Evolutionary conservation across 2,113 vertebrate genomes (phyloP), one percentile per base, ranked within the genome.

Genomic region (Condylura cristata): DNA sequence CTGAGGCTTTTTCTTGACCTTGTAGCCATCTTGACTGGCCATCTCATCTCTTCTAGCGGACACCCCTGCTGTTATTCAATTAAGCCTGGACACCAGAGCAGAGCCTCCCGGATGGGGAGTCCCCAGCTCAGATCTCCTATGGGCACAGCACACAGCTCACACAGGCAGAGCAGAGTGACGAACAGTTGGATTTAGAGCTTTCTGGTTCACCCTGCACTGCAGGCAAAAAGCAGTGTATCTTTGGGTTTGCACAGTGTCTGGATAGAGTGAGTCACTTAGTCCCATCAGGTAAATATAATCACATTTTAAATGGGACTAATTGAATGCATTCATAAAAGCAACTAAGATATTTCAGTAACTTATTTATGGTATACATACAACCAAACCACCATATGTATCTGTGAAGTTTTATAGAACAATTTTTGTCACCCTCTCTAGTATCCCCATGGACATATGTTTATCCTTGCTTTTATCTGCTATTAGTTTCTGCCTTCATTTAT

Each of bases 51-150:
- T 96, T 89, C 65, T n/a, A 66, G 95, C 78, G 46, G 82, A 86
- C 91, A 37, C 79, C 58, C 96, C 96, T 91, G 93, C 95, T 96
- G 94, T 89, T 94, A 97, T 96, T 96, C 96, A 97, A 96, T 97
- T 97, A 97, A 96, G 91, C 93, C 78, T 95, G 53, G 65, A 96
- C 90, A 44, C 65, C 71, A 86, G 91, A 93, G 74, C 94, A 94
- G 96, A 93, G 91, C 87, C 93, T 95, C 80, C 86, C 0, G 66
- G 89, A 96, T 60, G 26, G 91, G 91, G 22, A 65, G 92, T 96
- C 90, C 94, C 93, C 81, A 84, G 79, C 79, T 68, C 75, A 32
- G 82, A 86, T 94, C 92, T 96, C 93, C 96, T 41, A 89, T 95
- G 89, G 95, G 96, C 86, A 95, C 60, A 61, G 84, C 83, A 58